Evolutionary conservation across 2,797 vertebrate species (phyloP), one percentile per base, ranked within the genome.

Genomic region (Chromis chromis): DNA sequence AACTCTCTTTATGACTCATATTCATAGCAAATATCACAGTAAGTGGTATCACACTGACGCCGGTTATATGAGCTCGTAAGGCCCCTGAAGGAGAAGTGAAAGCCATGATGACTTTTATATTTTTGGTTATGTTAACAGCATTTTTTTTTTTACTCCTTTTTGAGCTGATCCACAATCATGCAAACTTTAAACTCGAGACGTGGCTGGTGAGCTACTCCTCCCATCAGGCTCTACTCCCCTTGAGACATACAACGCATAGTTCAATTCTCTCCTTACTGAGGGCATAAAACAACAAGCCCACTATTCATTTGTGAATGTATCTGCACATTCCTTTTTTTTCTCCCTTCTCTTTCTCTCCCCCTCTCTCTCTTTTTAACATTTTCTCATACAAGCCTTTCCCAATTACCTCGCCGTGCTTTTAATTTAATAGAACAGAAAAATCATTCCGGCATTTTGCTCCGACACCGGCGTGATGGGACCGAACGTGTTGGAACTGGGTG

Each of bases 231-330:
- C n/a, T 6, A 3, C 56, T 79, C 76, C 67, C 80, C 79, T 28
- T 69, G 76, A 83, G 68, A 82, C 69, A 53, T 27, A 40, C 53
- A 76, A 72, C 25, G 19, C 76, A 77, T 46, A 77, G 69, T 82
- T 87, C 80, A 78, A 72, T 81, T 78, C 78, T 76, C 76, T 83
- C 68, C 69, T 72, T 17, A 72, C 76, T 58, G 70, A 59, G 78
- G 57, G 72, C 76, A 74, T 80, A 85, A 87, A 88, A 86, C 86
- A 88, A 88, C 80, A 89, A 92, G 68, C 76, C 48, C 57, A 48
- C 72, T 72, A 84, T 88, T 88, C 85, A 88, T 88, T 85, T 44
- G 42, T 76, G 73, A 79, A 84, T 63, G 33, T 77, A 75, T 83
- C 70, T 76, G 49, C 73, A 77, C 89, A 75, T 73, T 78, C 81